Percentiles rank a stretch among this genome's conserved stretches.
These are phyloP conservation scores for Tetranychus cinnabarinus DNA, from an alignment of 1,140 invertebrate genomes.

Conservation along the genomic window DNA sequence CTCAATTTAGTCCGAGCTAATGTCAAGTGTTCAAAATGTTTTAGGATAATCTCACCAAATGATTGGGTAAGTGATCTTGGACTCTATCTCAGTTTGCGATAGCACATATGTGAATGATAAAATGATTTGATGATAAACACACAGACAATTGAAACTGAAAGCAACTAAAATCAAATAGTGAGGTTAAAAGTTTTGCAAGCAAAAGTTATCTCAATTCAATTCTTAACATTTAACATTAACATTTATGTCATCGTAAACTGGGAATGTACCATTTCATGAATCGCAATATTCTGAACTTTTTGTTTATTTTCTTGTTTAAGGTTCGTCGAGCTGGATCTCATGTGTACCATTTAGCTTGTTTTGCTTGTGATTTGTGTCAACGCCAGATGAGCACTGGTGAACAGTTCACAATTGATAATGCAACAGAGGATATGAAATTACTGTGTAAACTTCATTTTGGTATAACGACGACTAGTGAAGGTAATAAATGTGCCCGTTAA, in stretches of 20 bases:
- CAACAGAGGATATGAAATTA: conserved; percentile 25
- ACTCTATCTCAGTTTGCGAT: not conserved
- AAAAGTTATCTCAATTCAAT: not conserved
- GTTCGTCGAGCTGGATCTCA: conserved; percentile 58
- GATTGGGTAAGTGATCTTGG: conserved; percentile 53
- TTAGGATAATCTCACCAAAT: conserved; percentile 62
- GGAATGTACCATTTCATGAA: conserved; percentile 61
- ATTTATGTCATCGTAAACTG: conserved; percentile 20
- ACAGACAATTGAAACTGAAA: conserved; percentile 31
- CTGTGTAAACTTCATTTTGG: conserved; percentile 24
- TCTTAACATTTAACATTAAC: too few relatives aligned
- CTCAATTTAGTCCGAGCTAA: conserved; percentile 4
- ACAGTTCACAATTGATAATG: conserved; percentile 83
- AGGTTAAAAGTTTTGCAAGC: conserved; percentile 19
- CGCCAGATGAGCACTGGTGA: conserved; percentile 88
- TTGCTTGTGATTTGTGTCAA: conserved; percentile 90
- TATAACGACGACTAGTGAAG: conserved; percentile 3
- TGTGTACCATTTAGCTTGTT: conserved; percentile 93
- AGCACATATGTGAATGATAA: not conserved
- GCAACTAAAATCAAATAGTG: conserved; percentile 93
- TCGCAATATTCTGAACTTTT: conserved; percentile 20
- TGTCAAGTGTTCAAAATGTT: conserved; percentile 80
- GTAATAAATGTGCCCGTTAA: not conserved
- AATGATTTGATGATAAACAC: not conserved
- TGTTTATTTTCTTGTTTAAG: conserved; percentile 18